Percentiles rank a stretch among this genome's conserved stretches.
These are phyloP conservation scores for Metalampra italica DNA, from an alignment of 2,888 invertebrate species.

Conservation along the genomic window DNA sequence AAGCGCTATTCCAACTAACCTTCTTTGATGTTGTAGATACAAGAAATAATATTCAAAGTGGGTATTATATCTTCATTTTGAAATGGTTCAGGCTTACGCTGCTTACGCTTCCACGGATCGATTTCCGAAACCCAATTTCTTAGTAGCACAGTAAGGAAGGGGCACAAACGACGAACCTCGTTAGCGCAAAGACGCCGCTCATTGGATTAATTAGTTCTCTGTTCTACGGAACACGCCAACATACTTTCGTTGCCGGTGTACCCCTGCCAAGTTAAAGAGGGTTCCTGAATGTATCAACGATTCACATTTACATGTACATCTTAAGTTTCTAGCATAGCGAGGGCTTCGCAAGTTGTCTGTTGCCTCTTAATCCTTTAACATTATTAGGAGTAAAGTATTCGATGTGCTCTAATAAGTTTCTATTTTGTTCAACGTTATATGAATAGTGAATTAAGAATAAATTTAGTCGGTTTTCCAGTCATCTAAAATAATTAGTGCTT, in stretches of 20 bases:
- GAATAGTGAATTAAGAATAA: constrained; percentile 58
- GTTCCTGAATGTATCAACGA: neutral
- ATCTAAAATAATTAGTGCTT: constrained; percentile 1
- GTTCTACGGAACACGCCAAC: constrained; percentile 51
- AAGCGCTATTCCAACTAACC: too few species aligned
- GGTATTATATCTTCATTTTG: neutral
- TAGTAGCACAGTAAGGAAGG: constrained; percentile 42
- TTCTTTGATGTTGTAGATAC: too few species aligned
- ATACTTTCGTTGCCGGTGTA: constrained; percentile 46
- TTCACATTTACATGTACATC: neutral
- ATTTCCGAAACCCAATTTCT: constrained; percentile 57
- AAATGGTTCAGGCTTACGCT: neutral
- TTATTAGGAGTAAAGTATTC: constrained; percentile 54
- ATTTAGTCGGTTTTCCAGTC: constrained; percentile 35
- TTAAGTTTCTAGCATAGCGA: constrained; percentile 34
- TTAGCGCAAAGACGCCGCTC: constrained; percentile 67
- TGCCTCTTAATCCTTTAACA: constrained; percentile 55
- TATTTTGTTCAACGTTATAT: constrained; percentile 42
- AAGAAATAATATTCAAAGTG: too few species aligned
- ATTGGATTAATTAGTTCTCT: constrained; percentile 73
- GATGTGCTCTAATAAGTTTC: constrained; percentile 40
- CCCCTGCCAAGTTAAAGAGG: constrained; percentile 16
- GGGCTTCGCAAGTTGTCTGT: constrained; percentile 39
- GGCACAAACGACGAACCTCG: constrained; percentile 65
- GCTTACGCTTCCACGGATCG: constrained; percentile 31